phyloP scores from a whole-genome alignment of 2,888 invertebrate species.

The Drosophila monieri region DNA sequence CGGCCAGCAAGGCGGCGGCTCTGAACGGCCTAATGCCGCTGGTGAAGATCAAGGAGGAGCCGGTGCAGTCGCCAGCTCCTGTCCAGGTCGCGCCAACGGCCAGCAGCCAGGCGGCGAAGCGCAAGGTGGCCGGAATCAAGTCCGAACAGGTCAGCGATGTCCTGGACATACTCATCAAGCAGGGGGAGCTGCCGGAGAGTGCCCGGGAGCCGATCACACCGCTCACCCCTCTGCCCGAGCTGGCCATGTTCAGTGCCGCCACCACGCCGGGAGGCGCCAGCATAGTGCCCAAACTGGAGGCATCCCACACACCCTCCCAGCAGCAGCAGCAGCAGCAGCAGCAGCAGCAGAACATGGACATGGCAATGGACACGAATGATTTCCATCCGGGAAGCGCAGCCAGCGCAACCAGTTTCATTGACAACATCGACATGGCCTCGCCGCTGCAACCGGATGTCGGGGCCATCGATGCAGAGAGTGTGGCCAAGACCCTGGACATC shows the following conservation, averaged over 20 bases:
- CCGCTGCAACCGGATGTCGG: conserved; percentile 79
- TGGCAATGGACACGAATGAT: conserved; percentile 73
- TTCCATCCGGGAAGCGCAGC: not conserved
- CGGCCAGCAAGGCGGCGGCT: conserved; percentile 73
- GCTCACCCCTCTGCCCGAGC: conserved; percentile 78
- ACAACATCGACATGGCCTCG: conserved; percentile 82
- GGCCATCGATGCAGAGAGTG: conserved; percentile 80
- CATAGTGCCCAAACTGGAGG: conserved; percentile 70
- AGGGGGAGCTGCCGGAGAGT: conserved; percentile 94
- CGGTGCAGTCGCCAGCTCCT: conserved; percentile 49
- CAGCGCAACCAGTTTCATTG: conserved; percentile 63
- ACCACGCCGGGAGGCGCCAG: conserved; percentile 57
- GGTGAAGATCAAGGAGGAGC: conserved; percentile 79
- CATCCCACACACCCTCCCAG: conserved; percentile 17
- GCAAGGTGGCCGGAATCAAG: conserved; percentile 73
- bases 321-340: conserved; percentile 43
- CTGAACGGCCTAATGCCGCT: conserved; percentile 56
- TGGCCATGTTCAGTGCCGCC: conserved; percentile 51
- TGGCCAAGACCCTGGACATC: conserved; percentile 82
- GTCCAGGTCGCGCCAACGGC: not conserved
- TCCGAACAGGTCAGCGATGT: conserved; percentile 88
- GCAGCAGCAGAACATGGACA: conserved; percentile 32
- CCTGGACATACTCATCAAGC: conserved; percentile 95
- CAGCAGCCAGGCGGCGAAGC: conserved; percentile 34
- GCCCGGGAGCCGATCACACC: conserved; percentile 85